Evolutionary conservation across 1,140 invertebrate species (phyloP), one percentile per base, ranked within the genome.

Genomic region (Cyclargus thomasi): DNA sequence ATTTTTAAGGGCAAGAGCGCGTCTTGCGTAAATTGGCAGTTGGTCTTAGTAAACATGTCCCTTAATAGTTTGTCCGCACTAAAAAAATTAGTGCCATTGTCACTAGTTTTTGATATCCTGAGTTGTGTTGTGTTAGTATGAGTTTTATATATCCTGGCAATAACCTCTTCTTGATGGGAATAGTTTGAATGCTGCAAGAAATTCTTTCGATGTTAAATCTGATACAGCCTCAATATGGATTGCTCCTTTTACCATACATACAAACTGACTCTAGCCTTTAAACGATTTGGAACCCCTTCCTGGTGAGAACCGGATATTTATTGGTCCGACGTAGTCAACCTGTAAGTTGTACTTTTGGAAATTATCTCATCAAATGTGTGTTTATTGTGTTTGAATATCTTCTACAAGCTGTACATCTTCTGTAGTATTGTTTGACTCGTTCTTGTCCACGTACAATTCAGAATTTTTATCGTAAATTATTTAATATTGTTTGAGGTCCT

Each of bases 81-180:
- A 18, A 83, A 68, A 70, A 90, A 87, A 68, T 81, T 88, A 17
- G 70, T 82, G 3, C 70, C 76, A 39, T 77, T 77, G 55, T 74
- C 72, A 64, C 70, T 75, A 17, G n/a, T n/a, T n/a, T n/a, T n/a
- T n/a, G n/a, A n/a, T n/a, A n/a, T n/a, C n/a, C n/a, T n/a, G n/a
- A n/a, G n/a, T n/a, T n/a, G n/a, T n/a, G n/a, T n/a, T n/a, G n/a
- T n/a, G n/a, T n/a, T n/a, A n/a, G n/a, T n/a, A n/a, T n/a, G n/a
- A n/a, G n/a, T n/a, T n/a, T n/a, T 63, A 77, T 0, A 77, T 16
- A 36, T 73, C 62, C 29, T 63, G 18, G 36, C 71, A 77, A 62
- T 72, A 64, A 10, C 73, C 73, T 65, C 70, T 17, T 22, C 70
- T 62, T 6, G 70, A 67, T 10, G 63, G 36, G 53, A 74, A 74